Base-by-base conservation (phyloP, 2,113 vertebrate genomes). In the Petaurus breviceps region DNA sequence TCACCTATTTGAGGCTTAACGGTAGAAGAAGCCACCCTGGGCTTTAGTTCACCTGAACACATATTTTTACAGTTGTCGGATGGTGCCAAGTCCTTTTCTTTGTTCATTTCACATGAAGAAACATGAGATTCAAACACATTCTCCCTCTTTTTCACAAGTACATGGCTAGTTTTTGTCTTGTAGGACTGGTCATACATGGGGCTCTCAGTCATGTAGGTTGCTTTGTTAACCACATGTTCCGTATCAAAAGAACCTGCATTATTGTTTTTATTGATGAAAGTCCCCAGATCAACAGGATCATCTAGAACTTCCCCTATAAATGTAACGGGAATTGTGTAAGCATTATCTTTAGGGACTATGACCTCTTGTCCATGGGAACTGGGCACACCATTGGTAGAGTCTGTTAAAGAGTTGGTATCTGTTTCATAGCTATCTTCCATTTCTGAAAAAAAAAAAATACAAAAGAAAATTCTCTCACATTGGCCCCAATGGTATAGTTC, bases 271-370 rank as follows among this genome's bases (percentile, higher is more conserved):
- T 99, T 99, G 97, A 98, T 98, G 49, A 97, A 97, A 68, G 95
- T 97, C 94, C 84, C 97, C 37, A 12, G 3, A 61, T 95, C 98
- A 89, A 90, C 2, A 1, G 97, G 97, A 2, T 98, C 93, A 1
- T 96, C 92, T 4, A 96, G 90, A 24, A 97, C 95, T 49, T 94
- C 98, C 96, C 99, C 99, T 68, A 99, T 99, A 91, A 99, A 98
- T 3, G 99, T 99, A 94, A 99, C 99, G 47, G 99, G 99, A 97
- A 99, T 99, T 47, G 98, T 96, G 97, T 98, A n/a, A n/a, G 98
- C 97, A 90, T 98, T 96, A 24, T 98, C 96, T 51, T 98, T 97
- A 46, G 98, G 84, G 0, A 98, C 95, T 10, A 98, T 96, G 68
- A 43, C 0, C 0, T 97, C 96, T 22, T 49, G 95, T 3, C 50